Conservation (phyloP, 1,140 invertebrate genomes). For the Drosophila micromelanica region DNA sequence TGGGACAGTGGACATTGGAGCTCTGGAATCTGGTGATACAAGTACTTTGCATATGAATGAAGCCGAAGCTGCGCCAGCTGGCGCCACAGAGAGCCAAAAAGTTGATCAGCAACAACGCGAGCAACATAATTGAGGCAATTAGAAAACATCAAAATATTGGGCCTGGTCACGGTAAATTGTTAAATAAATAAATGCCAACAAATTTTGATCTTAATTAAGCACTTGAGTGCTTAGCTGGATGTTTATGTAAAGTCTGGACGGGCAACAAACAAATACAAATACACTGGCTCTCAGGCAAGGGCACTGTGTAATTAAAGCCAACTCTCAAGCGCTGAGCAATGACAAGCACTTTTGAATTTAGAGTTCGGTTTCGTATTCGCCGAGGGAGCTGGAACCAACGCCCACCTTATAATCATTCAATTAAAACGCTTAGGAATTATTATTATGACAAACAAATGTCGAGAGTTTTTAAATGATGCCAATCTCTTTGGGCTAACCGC, state of each 20-base stretch:
- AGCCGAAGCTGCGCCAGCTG: constrained; percentile 45
- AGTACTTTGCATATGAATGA: constrained; percentile 74
- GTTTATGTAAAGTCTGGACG: constrained; percentile 65
- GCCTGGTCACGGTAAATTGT: constrained; percentile 59
- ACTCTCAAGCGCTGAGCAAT: constrained; percentile 63
- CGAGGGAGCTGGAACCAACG: constrained; percentile 48
- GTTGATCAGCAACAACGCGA: constrained; percentile 3
- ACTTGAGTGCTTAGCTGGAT: constrained; percentile 69
- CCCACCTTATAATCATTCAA: constrained; percentile 77
- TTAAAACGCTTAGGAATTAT: constrained; percentile 80
- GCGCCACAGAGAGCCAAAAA: constrained; percentile 20
- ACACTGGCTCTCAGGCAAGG: constrained; percentile 14
- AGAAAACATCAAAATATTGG: constrained; percentile 81
- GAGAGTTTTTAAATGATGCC: constrained; percentile 68
- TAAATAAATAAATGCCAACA: constrained; percentile 72
- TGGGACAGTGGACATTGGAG: constrained; percentile 3
- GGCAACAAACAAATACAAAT: constrained; percentile 22
- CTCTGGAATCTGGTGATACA: constrained; percentile 50
- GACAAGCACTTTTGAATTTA: constrained; percentile 51
- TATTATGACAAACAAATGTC: constrained; percentile 76
- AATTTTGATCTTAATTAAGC: constrained; percentile 75
- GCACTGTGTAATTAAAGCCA: constrained; percentile 52
- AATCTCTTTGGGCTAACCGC: constrained; percentile 58
- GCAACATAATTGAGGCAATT: constrained; percentile 77
- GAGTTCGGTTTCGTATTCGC: background rate